Evolutionary conservation across 2,888 invertebrate genomes (phyloP).

Genomic region (Mycalesis mineus): DNA sequence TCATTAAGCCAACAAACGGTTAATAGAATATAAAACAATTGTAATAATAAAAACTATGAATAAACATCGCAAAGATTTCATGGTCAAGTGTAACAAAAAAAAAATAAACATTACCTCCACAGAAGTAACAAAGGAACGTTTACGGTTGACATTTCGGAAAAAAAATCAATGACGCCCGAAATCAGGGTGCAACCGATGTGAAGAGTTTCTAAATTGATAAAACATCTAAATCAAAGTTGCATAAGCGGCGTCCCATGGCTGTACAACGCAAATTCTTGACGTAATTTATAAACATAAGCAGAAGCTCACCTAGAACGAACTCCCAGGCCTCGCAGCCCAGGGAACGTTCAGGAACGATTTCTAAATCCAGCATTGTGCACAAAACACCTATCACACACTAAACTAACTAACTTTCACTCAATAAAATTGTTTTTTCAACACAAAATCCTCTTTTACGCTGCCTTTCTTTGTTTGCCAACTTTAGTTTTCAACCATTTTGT

Average conservation of each 20-base stretch:
- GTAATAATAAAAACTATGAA: constrained; percentile 36
- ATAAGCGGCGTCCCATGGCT: constrained; percentile 62
- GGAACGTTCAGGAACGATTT: constrained; percentile 96
- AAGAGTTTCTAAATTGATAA: constrained; percentile 6
- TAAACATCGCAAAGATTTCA: constrained; percentile 63
- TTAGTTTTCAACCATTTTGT: constrained; percentile 79
- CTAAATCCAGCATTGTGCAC: constrained; percentile 93
- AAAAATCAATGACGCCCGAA: constrained; percentile 60
- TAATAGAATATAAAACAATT: constrained; percentile 24
- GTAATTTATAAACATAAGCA: constrained; percentile 66
- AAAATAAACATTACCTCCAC: constrained; percentile 53
- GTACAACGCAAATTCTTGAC: constrained; percentile 77
- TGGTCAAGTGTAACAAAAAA: constrained; percentile 70
- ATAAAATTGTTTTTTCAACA: constrained; percentile 58
- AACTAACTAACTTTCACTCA: constrained; percentile 70
- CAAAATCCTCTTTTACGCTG: constrained; percentile 70
- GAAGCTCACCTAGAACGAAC: constrained; percentile 92
- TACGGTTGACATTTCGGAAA: constrained; percentile 46
- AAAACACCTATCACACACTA: constrained; percentile 90
- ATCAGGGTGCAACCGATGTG: neutral
- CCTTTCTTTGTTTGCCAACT: constrained; percentile 79
- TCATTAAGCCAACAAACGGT: neutral
- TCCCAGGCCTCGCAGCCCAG: constrained; percentile 99
- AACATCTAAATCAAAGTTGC: constrained; percentile 47
- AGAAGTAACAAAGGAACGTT: constrained; percentile 61